Percentiles rank a stretch among this genome's conserved stretches.
These are phyloP conservation scores for Aphaenogaster rudis DNA, from an alignment of 1,140 invertebrate genomes.

Conservation along the genomic window DNA sequence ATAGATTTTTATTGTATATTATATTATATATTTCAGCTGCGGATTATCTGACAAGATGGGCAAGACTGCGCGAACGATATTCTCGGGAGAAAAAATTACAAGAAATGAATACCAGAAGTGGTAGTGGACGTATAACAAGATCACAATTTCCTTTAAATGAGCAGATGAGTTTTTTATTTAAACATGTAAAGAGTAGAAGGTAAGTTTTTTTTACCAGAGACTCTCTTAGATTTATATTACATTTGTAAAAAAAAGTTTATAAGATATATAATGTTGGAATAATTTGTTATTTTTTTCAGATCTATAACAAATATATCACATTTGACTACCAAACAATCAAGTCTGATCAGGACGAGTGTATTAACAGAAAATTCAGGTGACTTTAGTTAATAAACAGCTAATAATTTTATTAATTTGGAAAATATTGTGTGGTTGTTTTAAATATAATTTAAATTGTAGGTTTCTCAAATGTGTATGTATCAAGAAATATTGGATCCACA, in stretches of 20 bases:
- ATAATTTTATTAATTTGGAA: conserved; percentile 9
- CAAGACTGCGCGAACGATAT: conserved; percentile 9
- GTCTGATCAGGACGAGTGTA: neutral
- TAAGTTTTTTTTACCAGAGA: no score
- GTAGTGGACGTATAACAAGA: neutral
- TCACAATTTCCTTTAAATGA: neutral
- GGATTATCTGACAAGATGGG: conserved; percentile 5
- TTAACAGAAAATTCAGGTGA: neutral
- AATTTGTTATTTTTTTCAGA: no score
- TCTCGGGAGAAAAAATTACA: conserved; percentile 23
- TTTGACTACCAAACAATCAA: neutral
- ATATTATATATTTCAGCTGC: conserved; percentile 9
- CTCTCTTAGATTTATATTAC: no score
- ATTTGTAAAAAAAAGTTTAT: no score
- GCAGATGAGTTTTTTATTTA: conserved; percentile 37
- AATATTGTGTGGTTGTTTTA: conserved; percentile 3
- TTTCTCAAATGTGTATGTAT: neutral
- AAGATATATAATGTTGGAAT: no score
- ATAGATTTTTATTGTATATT: no score
- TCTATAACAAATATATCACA: no score
- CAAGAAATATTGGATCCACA: neutral
- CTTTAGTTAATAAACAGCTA: neutral
- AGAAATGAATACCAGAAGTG: conserved; percentile 16
- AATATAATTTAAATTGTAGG: conserved; percentile 7
- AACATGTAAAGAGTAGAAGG: neutral